These are phyloP conservation scores for Coenonympha arcania DNA, from an alignment of 2,888 invertebrate species.

Conservation along the genomic window DNA sequence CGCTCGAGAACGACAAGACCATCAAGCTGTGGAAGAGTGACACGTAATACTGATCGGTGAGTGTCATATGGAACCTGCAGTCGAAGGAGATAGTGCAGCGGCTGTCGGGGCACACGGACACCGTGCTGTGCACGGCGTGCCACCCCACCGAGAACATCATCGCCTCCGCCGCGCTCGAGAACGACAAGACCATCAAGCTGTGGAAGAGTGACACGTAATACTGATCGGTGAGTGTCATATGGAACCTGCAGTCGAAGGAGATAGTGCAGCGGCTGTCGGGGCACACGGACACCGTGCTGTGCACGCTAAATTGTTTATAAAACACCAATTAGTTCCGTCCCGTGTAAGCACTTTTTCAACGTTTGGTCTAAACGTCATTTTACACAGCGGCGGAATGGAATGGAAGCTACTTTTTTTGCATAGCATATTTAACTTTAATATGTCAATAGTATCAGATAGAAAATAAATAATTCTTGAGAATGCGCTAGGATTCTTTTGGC, in stretches of 20 bases:
- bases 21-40: constrained; percentile 99
- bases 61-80: constrained; percentile 97
- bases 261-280: constrained; percentile 98
- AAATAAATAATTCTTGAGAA: too few relatives aligned
- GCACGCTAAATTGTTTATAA: too few relatives aligned
- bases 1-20: constrained; percentile 98
- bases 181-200: constrained; percentile 98
- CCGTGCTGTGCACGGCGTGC: constrained; percentile 97
- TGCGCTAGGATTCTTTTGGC: too few relatives aligned
- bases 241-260: constrained; percentile 99
- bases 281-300: constrained; percentile 95
- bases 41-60: constrained; percentile 73
- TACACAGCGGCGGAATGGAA: too few relatives aligned
- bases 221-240: constrained; percentile 58
- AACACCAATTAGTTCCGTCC: too few relatives aligned
- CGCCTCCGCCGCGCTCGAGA: constrained; percentile 98
- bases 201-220: constrained; percentile 96
- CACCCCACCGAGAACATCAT: constrained; percentile 99
- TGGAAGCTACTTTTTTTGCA: too few relatives aligned
- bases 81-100: constrained; percentile 99
- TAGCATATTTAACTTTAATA: too few relatives aligned
- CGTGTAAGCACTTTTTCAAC: too few relatives aligned
- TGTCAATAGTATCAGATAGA: too few relatives aligned
- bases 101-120: constrained; percentile 96
- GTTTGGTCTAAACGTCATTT: too few relatives aligned